Evolutionary conservation across 2,113 vertebrate species (phyloP), one percentile per base, ranked within the genome.

Genomic region (Carlito syrichta): DNA sequence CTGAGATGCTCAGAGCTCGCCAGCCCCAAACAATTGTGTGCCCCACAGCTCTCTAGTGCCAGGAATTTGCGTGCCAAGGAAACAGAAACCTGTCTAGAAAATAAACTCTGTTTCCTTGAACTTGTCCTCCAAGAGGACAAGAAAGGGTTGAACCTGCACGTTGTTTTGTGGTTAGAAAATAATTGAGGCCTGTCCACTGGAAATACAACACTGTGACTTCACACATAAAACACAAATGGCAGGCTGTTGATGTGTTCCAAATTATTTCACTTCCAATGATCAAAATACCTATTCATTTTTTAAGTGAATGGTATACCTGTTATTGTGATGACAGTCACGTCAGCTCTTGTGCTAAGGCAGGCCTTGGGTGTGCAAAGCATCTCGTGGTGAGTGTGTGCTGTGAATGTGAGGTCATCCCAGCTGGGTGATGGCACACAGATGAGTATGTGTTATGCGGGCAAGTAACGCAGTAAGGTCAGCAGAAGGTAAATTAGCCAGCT

Each of bases 81-180:
- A 95, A 95, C 58, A 96, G 82, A 96, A 96, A 95, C 74, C 95
- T 93, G 62, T 77, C 86, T 93, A 84, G 94, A 96, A 95, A 94
- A 96, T 96, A 93, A 97, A 94, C 92, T 66, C 32, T 71, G 93
- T 96, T 95, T 56, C 91, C 69, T 89, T 94, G 83, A 43, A 88
- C 69, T 88, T 86, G 60, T 91, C 74, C 69, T 97, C 40, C 91
- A 62, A 45, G 66, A 93, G 83, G 48, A 50, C 14, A n/a, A 50
- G 32, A 63, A 88, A 86, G 83, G 9, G 10, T 19, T 79, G 50
- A 96, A 48, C 48, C 40, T 94, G 2, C 78, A 82, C 74, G 43
- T 76, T 91, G 50, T 71, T 95, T 58, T 76, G 60, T 91, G 40
- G 22, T 94, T 69, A 40, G 35, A 81, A 81, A 87, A 85, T 91